Evolutionary conservation across 2,888 invertebrate genomes (phyloP).

Genomic region (Empis stercorea): DNA sequence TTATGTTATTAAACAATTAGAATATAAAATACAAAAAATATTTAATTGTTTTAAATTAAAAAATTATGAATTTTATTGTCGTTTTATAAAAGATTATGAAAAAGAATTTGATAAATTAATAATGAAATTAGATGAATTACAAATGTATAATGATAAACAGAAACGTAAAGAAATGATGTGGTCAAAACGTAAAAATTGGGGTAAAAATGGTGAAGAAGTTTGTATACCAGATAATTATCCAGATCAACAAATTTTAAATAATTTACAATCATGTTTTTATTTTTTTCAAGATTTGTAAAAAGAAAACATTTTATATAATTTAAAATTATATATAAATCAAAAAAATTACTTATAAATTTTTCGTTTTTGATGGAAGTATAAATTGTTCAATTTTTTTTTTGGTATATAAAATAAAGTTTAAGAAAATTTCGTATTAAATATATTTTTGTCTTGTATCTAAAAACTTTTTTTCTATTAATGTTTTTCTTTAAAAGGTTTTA

Average conservation of each 20-base stretch:
- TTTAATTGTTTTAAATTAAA: slow-evolving; percentile 26
- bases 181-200: background rate
- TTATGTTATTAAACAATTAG: slow-evolving; percentile 25
- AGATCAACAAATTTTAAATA: slow-evolving; percentile 18
- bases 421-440: too few relatives aligned
- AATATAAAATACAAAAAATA: slow-evolving; percentile 26
- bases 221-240: slow-evolving; percentile 27
- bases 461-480: too few relatives aligned
- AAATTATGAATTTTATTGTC: slow-evolving; percentile 22
- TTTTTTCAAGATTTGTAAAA: background rate
- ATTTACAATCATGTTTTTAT: slow-evolving; percentile 20
- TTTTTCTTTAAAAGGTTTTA: too few relatives aligned
- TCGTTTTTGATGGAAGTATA: too few relatives aligned
- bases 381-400: too few relatives aligned
- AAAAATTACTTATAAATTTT: too few relatives aligned
- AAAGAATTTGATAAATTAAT: slow-evolving; percentile 23
- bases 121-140: slow-evolving; percentile 24
- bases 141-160: slow-evolving; percentile 27
- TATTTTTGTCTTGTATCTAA: too few relatives aligned
- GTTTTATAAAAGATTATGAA: slow-evolving; percentile 24
- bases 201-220: background rate
- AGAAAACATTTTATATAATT: too few relatives aligned
- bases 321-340: background rate
- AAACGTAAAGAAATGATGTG: slow-evolving; percentile 13
- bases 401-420: too few relatives aligned